phyloP scores from a whole-genome alignment of 2,113 vertebrate genomes.

The cattle (Bos taurus) region DNA sequence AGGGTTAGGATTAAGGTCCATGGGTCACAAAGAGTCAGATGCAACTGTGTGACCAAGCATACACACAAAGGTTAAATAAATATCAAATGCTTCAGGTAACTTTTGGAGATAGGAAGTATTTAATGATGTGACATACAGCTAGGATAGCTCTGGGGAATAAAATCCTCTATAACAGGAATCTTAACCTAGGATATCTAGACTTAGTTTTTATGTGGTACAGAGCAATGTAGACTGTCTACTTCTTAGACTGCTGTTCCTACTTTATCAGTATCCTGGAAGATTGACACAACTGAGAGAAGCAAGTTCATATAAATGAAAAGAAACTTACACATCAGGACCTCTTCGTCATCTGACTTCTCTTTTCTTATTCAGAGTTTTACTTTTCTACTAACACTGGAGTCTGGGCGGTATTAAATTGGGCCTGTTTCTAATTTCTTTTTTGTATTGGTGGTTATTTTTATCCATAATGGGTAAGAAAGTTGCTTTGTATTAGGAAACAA shows the following conservation, averaged over 20 bases:
- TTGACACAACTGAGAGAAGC: background rate
- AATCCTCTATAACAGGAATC: background rate
- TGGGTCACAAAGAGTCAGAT: background rate
- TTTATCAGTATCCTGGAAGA: background rate
- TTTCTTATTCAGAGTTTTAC: background rate
- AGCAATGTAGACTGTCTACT: background rate
- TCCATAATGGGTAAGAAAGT: background rate
- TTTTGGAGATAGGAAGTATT: background rate
- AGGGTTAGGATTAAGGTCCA: background rate
- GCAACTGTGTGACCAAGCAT: background rate
- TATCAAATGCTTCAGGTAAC: background rate
- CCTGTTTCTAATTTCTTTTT: background rate
- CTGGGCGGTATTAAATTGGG: background rate
- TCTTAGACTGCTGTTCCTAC: background rate
- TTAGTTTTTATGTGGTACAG: background rate
- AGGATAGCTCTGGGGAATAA: background rate
- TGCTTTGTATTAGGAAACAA: background rate
- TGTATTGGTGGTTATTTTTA: background rate
- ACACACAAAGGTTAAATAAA: background rate
- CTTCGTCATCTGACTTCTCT: background rate
- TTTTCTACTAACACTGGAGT: background rate
- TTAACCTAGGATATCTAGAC: background rate
- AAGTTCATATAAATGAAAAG: background rate
- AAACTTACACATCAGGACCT: background rate
- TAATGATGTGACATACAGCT: no score